Evolutionary conservation across 1,140 invertebrate genomes (phyloP).

Genomic region (Mactra quadrangularis): DNA sequence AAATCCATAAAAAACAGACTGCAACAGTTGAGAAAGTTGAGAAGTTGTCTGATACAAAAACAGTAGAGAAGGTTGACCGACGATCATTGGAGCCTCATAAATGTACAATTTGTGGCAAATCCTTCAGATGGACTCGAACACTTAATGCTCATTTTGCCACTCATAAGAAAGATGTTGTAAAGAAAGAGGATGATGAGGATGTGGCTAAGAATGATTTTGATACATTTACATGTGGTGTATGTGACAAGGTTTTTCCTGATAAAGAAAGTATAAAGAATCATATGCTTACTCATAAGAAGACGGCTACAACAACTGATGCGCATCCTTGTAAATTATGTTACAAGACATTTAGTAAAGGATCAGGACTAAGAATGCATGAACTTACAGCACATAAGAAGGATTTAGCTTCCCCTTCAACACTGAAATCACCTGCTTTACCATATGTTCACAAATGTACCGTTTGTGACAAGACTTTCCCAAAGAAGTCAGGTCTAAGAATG

Average conservation of each 20-base stretch:
- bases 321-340: constrained; percentile 17
- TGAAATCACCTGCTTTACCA: too few relatives aligned
- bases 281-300: constrained; percentile 16
- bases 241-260: constrained; percentile 48
- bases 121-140: constrained; percentile 35
- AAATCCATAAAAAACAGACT: neutral
- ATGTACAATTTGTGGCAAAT: constrained; percentile 17
- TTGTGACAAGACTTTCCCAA: constrained; percentile 25
- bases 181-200: too few relatives aligned
- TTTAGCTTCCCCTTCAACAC: neutral
- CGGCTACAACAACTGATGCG: neutral
- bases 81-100: neutral
- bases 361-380: constrained; percentile 15
- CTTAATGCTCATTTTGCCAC: constrained; percentile 25
- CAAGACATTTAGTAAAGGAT: constrained; percentile 8
- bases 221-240: constrained; percentile 42
- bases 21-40: neutral
- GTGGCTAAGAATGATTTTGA: constrained; percentile 2
- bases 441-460: neutral
- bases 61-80: neutral
- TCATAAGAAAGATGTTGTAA: neutral
- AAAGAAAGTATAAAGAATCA: constrained; percentile 16
- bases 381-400: neutral
- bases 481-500: constrained; percentile 2
- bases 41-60: neutral